Evolutionary conservation across 2,888 invertebrate genomes (phyloP).

Genomic region (Nezara viridula): DNA sequence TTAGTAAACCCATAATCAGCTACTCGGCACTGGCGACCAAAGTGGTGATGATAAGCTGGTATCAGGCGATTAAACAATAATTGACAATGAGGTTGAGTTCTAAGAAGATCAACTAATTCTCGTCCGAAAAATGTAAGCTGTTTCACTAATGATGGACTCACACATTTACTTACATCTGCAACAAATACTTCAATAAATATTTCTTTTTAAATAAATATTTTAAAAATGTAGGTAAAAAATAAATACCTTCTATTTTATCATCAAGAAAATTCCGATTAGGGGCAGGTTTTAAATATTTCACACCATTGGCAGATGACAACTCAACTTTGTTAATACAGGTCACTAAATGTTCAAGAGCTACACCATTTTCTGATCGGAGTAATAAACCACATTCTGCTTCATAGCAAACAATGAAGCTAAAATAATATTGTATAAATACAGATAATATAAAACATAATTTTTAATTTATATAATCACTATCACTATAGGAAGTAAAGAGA

Average conservation of each 20-base stretch:
- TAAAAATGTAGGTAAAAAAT: not conserved
- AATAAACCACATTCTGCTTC: slow-evolving; percentile 79
- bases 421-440: not conserved
- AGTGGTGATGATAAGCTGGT: slow-evolving; percentile 96
- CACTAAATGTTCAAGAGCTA: slow-evolving; percentile 90
- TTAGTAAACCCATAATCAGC: slow-evolving; percentile 97
- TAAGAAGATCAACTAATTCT: slow-evolving; percentile 88
- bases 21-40: slow-evolving; percentile 94
- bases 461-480: not conserved
- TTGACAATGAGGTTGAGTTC: slow-evolving; percentile 84
- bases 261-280: slow-evolving; percentile 68
- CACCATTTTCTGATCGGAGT: slow-evolving; percentile 79
- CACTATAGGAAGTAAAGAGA: not conserved
- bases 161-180: slow-evolving; percentile 65
- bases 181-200: slow-evolving; percentile 1
- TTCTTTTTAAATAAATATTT: not conserved
- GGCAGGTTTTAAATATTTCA: slow-evolving; percentile 71
- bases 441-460: not conserved
- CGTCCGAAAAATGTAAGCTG: slow-evolving; percentile 86
- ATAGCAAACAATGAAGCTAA: slow-evolving; percentile 86
- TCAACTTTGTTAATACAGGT: slow-evolving; percentile 85
- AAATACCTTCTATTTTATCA: slow-evolving; percentile 58
- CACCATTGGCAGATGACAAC: slow-evolving; percentile 70
- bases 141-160: slow-evolving; percentile 78
- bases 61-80: slow-evolving; percentile 90